Evolutionary conservation across 2,888 invertebrate genomes (phyloP).

Genomic region (Fabriciana adippe): DNA sequence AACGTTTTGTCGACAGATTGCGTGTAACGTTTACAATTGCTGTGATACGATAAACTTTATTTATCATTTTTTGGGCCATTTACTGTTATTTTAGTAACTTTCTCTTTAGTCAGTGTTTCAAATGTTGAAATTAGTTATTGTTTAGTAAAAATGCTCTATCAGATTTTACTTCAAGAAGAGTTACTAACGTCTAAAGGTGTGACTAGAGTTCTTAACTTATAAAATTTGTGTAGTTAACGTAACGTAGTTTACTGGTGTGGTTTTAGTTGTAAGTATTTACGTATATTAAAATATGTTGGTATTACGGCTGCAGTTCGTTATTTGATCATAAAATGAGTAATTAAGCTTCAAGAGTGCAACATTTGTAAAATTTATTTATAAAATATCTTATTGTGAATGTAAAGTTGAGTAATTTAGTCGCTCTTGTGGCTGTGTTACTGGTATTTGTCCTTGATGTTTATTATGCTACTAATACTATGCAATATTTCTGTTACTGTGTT

Average conservation of each 20-base stretch:
- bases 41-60: constrained; percentile 25
- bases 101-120: not conserved
- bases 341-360: no score
- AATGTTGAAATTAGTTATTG: not conserved
- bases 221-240: not conserved
- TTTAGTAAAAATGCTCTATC: constrained; percentile 20
- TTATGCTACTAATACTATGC: not conserved
- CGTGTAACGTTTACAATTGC: constrained; percentile 25
- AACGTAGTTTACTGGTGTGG: no score
- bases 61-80: constrained; percentile 13
- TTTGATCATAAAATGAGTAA: no score
- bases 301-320: no score
- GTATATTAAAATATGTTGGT: no score
- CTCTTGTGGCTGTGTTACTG: not conserved
- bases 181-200: constrained; percentile 21
- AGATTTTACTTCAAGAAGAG: constrained; percentile 6
- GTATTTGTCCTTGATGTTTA: constrained; percentile 5
- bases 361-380: no score
- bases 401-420: no score
- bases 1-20: constrained; percentile 29
- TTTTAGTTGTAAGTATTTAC: no score
- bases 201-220: constrained; percentile 1
- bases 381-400: no score
- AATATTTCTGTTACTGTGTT: no score
- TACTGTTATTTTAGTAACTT: constrained; percentile 1